phyloP scores from a whole-genome alignment of 2,888 invertebrate species.

The Ypsolopha sequella region DNA sequence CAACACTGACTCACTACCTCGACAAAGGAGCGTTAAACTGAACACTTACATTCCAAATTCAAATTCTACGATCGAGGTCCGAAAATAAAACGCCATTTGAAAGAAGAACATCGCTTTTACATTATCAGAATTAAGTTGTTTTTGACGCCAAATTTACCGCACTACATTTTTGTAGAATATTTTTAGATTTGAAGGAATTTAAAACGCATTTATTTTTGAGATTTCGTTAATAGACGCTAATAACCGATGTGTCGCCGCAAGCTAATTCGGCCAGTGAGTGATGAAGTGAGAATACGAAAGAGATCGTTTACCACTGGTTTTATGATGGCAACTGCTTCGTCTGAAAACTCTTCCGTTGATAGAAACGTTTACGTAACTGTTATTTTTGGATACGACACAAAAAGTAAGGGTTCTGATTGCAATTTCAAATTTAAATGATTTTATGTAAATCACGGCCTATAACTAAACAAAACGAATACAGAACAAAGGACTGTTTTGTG shows the following conservation, averaged over 20 bases:
- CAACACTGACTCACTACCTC: conserved; percentile 36
- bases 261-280: conserved; percentile 32
- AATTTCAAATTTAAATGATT: no score
- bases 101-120: no score
- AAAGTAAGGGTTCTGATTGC: no score
- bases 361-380: conserved; percentile 24
- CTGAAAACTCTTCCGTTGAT: conserved; percentile 15
- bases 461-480: neutral
- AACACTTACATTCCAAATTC: conserved; percentile 37
- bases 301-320: conserved; percentile 13
- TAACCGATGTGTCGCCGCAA: conserved; percentile 33
- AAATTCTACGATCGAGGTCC: conserved; percentile 9
- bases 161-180: conserved; percentile 6
- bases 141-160: conserved; percentile 2
- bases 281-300: conserved; percentile 31
- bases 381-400: neutral
- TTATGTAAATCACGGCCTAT: no score
- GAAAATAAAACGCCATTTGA: no score
- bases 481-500: conserved; percentile 20
- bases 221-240: conserved; percentile 52
- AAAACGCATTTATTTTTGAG: conserved; percentile 23
- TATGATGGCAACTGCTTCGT: neutral
- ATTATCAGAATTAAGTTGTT: conserved; percentile 13
- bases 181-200: conserved; percentile 5
- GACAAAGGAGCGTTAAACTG: conserved; percentile 25